Evolutionary conservation across 2,888 invertebrate species (phyloP), one percentile per base, ranked within the genome.

Genomic region (Andrena chrysosceles): DNA sequence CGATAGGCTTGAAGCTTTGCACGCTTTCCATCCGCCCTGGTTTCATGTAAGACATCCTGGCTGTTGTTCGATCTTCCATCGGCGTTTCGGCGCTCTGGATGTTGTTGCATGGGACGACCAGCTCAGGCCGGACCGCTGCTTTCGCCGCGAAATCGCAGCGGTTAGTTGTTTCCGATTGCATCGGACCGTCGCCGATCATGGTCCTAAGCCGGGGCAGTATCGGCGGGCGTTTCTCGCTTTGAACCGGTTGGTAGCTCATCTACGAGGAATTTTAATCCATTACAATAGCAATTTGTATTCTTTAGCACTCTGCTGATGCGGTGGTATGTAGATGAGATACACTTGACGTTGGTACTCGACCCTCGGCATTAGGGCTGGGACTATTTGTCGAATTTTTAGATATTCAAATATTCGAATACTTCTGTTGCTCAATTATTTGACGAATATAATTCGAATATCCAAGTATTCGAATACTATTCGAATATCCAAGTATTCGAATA

Each of bases 201-300:
- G 87, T 92, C 75, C 90, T 90, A 23, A 67, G 63, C 2, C 90
- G 89, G 2, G 93, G 93, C 8, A 92, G 78, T 64, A 93, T 91
- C 5, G 92, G 91, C 2, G 77, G 75, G 0, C 93, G 91, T 81
- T 89, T 93, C 73, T 93, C 90, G 20, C 85, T 85, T 33, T 79
- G 87, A 54, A 94, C 90, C 26, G 91, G 84, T 68, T 91, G 92
- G 75, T 92, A 94, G 52, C 94, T 94, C 84, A 94, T 74, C 94
- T 94, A 64, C 4, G 31, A 52, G 48, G 23, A 1, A 31, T 66
- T 35, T 20, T 31, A 52, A 56, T n/a, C 2, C 20, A n/a, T 54
- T 23, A 63, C 52, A 56, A 4, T 10, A 10, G 0, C 10, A 56
- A 23, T 23, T 56, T 10, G 20, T n/a, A 10, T 7, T 23, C 10